phyloP scores from a whole-genome alignment of 2,888 invertebrate species.

The Bellardia pandia region DNA sequence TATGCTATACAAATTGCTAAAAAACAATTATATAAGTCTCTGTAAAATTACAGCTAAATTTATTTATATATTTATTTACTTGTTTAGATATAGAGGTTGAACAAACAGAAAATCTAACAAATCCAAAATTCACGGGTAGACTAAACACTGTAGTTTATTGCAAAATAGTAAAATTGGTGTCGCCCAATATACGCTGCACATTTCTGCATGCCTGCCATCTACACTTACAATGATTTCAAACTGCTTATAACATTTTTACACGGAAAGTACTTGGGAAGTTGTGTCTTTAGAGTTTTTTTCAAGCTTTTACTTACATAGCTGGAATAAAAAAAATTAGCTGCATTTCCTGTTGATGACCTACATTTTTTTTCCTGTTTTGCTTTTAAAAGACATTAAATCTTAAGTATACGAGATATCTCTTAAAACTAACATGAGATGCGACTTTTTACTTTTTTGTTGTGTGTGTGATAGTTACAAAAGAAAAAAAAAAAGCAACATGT shows the following conservation, averaged over 20 bases:
- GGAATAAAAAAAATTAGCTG: slow-evolving; percentile 56
- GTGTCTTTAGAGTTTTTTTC: slow-evolving; percentile 13
- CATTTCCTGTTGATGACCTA: slow-evolving; percentile 73
- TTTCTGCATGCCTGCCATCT: background rate
- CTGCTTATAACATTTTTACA: slow-evolving; percentile 36
- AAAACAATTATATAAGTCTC: too few relatives aligned
- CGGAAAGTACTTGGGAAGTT: slow-evolving; percentile 38
- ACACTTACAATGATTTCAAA: background rate
- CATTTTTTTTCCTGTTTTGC: slow-evolving; percentile 42
- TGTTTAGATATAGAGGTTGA: background rate
- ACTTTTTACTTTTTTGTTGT: slow-evolving; percentile 38
- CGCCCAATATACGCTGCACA: slow-evolving; percentile 48
- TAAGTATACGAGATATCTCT: slow-evolving; percentile 40
- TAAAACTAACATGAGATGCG: slow-evolving; percentile 49
- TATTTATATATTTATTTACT: too few relatives aligned
- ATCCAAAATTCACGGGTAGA: background rate
- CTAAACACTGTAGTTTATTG: background rate
- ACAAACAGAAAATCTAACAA: background rate
- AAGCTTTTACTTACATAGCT: background rate
- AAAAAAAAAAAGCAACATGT: background rate
- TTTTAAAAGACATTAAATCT: slow-evolving; percentile 55
- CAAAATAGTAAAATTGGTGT: slow-evolving; percentile 21
- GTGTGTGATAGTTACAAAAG: background rate
- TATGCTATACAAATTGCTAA: too few relatives aligned
- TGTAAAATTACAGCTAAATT: too few relatives aligned